These are phyloP conservation scores for Protaetia brevitarsis DNA, from an alignment of 1,140 invertebrate genomes.

Conservation along the genomic window DNA sequence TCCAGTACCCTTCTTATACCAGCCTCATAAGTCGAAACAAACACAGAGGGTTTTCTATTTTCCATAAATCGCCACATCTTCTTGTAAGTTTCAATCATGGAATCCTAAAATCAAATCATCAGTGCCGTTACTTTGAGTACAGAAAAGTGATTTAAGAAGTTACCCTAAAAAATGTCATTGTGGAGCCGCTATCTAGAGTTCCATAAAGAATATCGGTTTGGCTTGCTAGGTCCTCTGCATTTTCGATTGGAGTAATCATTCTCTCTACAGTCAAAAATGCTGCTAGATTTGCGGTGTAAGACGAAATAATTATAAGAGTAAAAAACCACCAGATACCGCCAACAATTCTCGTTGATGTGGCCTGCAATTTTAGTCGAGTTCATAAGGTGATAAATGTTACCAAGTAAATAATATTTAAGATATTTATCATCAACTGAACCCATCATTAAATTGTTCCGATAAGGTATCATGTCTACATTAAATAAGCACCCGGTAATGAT, in stretches of 20 bases:
- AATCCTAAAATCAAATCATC: constrained; percentile 65
- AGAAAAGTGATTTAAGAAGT: constrained; percentile 38
- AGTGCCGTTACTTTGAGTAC: neutral
- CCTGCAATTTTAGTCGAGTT: too few relatives aligned
- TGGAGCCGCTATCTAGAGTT: constrained; percentile 88
- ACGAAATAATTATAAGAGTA: constrained; percentile 96
- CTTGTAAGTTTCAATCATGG: constrained; percentile 91
- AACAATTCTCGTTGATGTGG: constrained; percentile 89
- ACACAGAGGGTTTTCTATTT: constrained; percentile 73
- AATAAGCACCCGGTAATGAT: constrained; percentile 20
- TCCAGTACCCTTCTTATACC: constrained; percentile 77
- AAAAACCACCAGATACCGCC: constrained; percentile 99
- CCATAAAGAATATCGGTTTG: constrained; percentile 94
- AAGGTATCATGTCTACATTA: constrained; percentile 11
- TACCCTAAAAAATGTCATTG: constrained; percentile 95
- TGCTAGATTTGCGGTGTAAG: constrained; percentile 95
- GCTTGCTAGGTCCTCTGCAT: constrained; percentile 88
- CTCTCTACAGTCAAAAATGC: constrained; percentile 96
- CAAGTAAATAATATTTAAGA: neutral
- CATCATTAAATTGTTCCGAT: neutral
- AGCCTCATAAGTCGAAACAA: constrained; percentile 85
- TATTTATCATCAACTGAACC: constrained; percentile 21
- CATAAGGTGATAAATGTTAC: too few relatives aligned
- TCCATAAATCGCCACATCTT: constrained; percentile 99
- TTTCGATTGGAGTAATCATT: constrained; percentile 96